Evolutionary conservation across 2,888 invertebrate genomes (phyloP), one percentile per base, ranked within the genome.

Genomic region (Latrodectus elegans): DNA sequence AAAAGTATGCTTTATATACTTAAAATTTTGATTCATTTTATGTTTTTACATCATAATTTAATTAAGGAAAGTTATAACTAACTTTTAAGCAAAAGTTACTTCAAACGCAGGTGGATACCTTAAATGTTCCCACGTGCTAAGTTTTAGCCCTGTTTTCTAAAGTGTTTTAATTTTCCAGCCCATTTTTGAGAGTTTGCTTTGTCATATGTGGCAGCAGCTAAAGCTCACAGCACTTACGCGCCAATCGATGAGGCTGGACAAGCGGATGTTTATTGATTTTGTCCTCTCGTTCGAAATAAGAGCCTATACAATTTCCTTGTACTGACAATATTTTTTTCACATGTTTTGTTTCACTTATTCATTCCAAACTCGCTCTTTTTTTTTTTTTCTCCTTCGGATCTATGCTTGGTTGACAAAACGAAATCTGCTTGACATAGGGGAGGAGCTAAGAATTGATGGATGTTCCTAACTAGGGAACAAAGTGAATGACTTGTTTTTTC

Each of bases 391-490:
- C 12, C 15, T 60, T 60, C 12, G 60, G 60, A 60, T 60, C 14
- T 60, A 60, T 60, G 60, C 49, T 70, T 68, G 68, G 55, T 68
- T 53, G 17, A 55, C 68, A 73, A 67, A 73, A 60, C 67, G 17
- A 60, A 60, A 49, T 72, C 81, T 60, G 51, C 49, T 68, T 87
- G 86, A 87, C 76, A 82, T 8, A 49, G 75, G 65, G 86, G 86
- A 65, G 86, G 76, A 64, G 76, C 51, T 65, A 55, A 82, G 76
- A 87, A 87, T 81, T 81, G 86, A 87, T 87, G 64, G 73, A 81
- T 81, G 86, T 73, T 78, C 51, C 55, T 77, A 77, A 73, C 81
- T 60, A 26, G 52, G 71, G 77, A 72, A 52, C 70, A 73, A 81
- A 81, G 71, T 65, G 65, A 67, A 53, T 73, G 72, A 77, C 80